Evolutionary conservation across 2,113 vertebrate species (phyloP), one percentile per base, ranked within the genome.

Genomic region (Crypturellus undulatus): DNA sequence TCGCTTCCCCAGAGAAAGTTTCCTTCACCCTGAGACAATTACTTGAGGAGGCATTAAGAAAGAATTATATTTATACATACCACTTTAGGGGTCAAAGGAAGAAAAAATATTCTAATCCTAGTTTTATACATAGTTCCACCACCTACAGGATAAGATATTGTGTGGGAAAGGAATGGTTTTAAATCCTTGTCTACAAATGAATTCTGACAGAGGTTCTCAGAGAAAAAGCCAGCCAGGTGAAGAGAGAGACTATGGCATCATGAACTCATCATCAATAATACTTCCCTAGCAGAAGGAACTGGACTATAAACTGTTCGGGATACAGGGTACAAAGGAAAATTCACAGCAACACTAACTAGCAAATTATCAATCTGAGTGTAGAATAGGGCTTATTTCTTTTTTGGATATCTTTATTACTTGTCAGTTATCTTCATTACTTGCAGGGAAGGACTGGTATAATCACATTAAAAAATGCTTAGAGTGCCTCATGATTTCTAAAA

Each of bases 81-180:
- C 19, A n/a, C 5, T 43, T 11, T 65, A 94, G 43, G 47, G 3
- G 4, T 5, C n/a, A 45, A 60, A 59, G 9, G 0, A 1, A 14
- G 43, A 34, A 34, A 17, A 9, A 42, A 49, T 11, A 49, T 11
- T 22, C 21, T 22, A 49, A 54, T 25, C 5, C 8, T 60, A 15
- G 24, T 60, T 67, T 91, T 54, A 43, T 56, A 69, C 5, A 38
- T 45, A 60, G 36, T 32, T 62, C 15, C 13, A 47, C 3, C 16
- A 6, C 20, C 4, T 62, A 16, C 9, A 81, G 60, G 4, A 13
- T 38, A 62, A 65, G 10, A 56, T 51, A 73, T 12, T 30, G 4
- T 9, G 1, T 4, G 7, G 15, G 8, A 6, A 64, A 79, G 63
- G 4, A 14, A 38, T 71, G 17, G 2, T 45, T 32, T 84, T 51